These are phyloP conservation scores for Chaetura pelagica DNA, from an alignment of 2,113 vertebrate species.

Conservation along the genomic window DNA sequence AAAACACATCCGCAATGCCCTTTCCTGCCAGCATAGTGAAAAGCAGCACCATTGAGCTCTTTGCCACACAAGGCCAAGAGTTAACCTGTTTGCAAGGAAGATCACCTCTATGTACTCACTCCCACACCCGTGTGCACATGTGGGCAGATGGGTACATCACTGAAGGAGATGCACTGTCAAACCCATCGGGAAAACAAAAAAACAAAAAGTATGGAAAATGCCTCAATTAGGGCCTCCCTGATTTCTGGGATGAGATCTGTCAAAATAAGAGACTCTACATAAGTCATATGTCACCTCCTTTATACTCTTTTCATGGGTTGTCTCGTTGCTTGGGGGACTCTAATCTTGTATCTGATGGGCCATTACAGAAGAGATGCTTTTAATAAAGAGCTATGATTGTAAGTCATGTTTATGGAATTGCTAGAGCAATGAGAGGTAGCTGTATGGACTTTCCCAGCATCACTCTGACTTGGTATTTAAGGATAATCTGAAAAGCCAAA, in stretches of 20 bases:
- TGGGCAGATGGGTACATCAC: not conserved
- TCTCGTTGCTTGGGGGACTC: not conserved
- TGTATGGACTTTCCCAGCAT: not conserved
- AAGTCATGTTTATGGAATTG: not conserved
- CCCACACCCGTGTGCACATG: fast-evolving
- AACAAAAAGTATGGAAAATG: not conserved
- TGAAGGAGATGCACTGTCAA: not conserved
- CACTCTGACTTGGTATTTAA: not conserved
- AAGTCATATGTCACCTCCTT: not conserved
- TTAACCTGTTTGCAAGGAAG: not conserved
- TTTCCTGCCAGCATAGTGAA: not conserved
- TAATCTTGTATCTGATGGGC: not conserved
- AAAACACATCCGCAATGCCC: not conserved
- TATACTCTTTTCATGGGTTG: not conserved
- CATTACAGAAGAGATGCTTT: not conserved
- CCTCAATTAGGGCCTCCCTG: not conserved
- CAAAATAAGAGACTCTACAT: not conserved
- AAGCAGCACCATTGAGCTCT: not conserved
- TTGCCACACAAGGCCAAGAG: not conserved
- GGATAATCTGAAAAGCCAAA: not conserved
- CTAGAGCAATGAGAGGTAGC: not conserved
- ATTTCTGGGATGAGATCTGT: not conserved
- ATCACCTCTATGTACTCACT: fast-evolving
- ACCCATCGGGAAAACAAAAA: not conserved
- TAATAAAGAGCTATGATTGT: not conserved